These are phyloP conservation scores for Acromyrmex heyeri DNA, from an alignment of 1,140 invertebrate genomes.

Conservation along the genomic window DNA sequence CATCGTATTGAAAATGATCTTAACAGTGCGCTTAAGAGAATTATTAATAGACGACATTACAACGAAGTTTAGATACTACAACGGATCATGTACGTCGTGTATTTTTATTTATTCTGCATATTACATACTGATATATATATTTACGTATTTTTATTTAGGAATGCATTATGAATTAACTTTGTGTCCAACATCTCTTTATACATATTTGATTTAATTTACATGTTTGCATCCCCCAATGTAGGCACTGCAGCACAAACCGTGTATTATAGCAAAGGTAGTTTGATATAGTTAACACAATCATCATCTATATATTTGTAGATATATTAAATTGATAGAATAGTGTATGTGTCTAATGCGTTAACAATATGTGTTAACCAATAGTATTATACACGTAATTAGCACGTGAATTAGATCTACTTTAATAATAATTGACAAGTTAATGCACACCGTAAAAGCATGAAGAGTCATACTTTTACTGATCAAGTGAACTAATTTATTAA, in stretches of 20 bases:
- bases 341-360: constrained; percentile 29
- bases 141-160: constrained; percentile 10
- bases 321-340: constrained; percentile 36
- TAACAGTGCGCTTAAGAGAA: neutral
- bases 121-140: neutral
- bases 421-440: constrained; percentile 45
- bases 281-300: constrained; percentile 24
- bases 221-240: constrained; percentile 23
- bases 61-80: neutral
- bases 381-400: constrained; percentile 15
- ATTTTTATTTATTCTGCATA: constrained; percentile 12
- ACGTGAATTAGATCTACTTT: constrained; percentile 20
- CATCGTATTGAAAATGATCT: neutral
- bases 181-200: neutral
- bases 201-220: constrained; percentile 34
- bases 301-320: constrained; percentile 12
- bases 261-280: neutral
- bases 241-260: neutral
- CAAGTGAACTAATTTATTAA: constrained; percentile 49
- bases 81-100: neutral
- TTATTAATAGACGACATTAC: neutral
- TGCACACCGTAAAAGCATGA: constrained; percentile 40
- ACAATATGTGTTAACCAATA: constrained; percentile 40
- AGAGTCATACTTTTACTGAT: constrained; percentile 5
- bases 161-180: neutral